phyloP scores from a whole-genome alignment of 2,113 vertebrate species.

The Isurus oxyrinchus region DNA sequence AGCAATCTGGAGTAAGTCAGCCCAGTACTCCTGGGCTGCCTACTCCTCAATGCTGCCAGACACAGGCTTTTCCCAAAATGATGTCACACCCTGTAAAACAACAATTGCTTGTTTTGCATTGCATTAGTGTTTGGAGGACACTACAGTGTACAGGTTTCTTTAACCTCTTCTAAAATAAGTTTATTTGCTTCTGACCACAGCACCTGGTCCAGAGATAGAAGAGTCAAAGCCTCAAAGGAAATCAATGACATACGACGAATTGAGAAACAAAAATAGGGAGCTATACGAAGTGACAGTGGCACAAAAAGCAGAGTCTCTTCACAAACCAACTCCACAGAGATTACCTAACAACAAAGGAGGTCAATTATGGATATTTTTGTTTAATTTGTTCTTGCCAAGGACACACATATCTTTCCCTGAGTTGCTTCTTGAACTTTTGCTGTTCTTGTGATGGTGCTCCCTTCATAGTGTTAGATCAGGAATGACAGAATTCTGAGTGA shows the following conservation, averaged over 20 bases:
- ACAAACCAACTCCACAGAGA: conserved; percentile 56
- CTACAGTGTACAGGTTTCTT: not conserved
- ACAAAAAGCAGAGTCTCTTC: conserved; percentile 56
- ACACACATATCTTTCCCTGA: not conserved
- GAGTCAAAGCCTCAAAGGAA: conserved; percentile 63
- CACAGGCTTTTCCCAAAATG: not conserved
- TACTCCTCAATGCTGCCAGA: not conserved
- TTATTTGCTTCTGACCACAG: conserved; percentile 2
- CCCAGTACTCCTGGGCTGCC: not conserved
- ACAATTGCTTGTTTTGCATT: not conserved
- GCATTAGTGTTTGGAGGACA: not conserved
- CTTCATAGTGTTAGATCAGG: not conserved
- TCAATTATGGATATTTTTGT: conserved; percentile 43
- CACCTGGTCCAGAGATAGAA: conserved; percentile 40
- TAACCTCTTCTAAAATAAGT: not conserved
- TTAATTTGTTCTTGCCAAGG: not conserved
- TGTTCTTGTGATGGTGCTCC: not conserved
- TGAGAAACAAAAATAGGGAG: conserved; percentile 66
- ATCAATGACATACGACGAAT: conserved; percentile 63
- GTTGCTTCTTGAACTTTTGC: not conserved
- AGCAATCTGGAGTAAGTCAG: not conserved
- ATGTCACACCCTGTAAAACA: not conserved
- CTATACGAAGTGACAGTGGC: conserved; percentile 55
- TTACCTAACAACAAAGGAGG: conserved; percentile 54
- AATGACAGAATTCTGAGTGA: not conserved